Evolutionary conservation across 2,888 invertebrate genomes (phyloP), one percentile per base, ranked within the genome.

Genomic region (Mesochorus sp.): DNA sequence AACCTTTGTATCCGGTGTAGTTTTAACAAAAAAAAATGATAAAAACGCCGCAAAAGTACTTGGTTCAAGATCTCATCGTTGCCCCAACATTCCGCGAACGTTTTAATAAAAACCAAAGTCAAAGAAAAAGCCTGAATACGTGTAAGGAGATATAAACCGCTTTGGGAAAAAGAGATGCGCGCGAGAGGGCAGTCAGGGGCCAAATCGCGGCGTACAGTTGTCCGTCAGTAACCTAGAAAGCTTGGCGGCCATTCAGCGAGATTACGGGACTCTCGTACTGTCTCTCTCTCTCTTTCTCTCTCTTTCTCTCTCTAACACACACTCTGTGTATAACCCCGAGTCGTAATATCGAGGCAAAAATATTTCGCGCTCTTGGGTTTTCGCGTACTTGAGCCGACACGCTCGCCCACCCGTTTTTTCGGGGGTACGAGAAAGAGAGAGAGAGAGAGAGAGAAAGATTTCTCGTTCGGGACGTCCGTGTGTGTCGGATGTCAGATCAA

Each of bases 181-280:
- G 28, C 44, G 42, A 55, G 51, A 44, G 34, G 57, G 42, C 53
- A 42, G 51, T n/a, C 31, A 34, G 59, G 39, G 42, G 61, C 31
- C 5, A 62, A 62, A 62, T 76, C 61, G 42, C 64, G 55, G 61
- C 75, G 75, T 81, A 80, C 81, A 74, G 82, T 79, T 85, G 85
- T 86, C 85, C 87, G 88, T 85, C 87, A 86, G 88, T 88, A 88
- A 88, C 88, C 88, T 88, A 88, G 88, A 88, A 88, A 88, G 88
- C 86, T 80, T 82, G 86, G 88, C 88, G 85, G 88, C 88, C 88
- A 88, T 88, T 88, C 88, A 86, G 86, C 70, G 76, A 76, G 80
- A 83, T 82, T 83, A 81, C 80, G 81, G 82, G 81, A 81, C 82
- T 82, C 81, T 79, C 17, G 72, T 77, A 28, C 67, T 42, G 42